Conservation (phyloP, 2,797 vertebrate genomes). For the Petrocephalus sullivani region DNA sequence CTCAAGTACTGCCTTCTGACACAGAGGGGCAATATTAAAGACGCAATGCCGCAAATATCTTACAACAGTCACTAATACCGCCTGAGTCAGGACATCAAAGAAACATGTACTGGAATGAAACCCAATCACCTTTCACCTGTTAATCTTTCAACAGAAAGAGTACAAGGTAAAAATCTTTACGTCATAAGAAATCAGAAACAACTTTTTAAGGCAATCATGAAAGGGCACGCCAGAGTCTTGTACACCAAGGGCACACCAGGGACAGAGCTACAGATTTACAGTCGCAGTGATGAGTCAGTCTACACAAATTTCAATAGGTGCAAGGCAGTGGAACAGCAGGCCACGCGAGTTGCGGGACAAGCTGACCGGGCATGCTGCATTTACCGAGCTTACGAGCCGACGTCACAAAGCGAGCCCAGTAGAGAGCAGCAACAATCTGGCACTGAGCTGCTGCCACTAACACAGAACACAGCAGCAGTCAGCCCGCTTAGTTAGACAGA, state of each 20-base stretch:
- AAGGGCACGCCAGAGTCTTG: background rate
- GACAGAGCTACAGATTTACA: background rate
- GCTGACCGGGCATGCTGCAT: background rate
- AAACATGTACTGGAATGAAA: background rate
- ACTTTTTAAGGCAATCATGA: background rate
- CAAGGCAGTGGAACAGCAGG: background rate
- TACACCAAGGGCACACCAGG: too few relatives aligned
- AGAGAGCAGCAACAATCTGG: background rate
- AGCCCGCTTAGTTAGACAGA: background rate
- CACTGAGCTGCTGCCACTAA: background rate
- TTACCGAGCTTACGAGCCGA: background rate
- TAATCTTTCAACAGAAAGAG: background rate
- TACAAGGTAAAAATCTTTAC: background rate
- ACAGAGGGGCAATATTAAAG: background rate
- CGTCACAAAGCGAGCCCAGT: background rate
- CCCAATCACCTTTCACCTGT: background rate
- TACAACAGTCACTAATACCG: background rate
- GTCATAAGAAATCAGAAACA: background rate
- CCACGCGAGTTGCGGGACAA: background rate
- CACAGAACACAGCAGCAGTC: background rate
- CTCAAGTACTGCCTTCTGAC: background rate
- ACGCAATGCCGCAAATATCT: background rate
- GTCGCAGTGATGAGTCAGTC: background rate
- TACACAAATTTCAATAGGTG: background rate
- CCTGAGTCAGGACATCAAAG: background rate